phyloP scores from a whole-genome alignment of 2,113 vertebrate species.

The Motacilla tschutschensis region DNA sequence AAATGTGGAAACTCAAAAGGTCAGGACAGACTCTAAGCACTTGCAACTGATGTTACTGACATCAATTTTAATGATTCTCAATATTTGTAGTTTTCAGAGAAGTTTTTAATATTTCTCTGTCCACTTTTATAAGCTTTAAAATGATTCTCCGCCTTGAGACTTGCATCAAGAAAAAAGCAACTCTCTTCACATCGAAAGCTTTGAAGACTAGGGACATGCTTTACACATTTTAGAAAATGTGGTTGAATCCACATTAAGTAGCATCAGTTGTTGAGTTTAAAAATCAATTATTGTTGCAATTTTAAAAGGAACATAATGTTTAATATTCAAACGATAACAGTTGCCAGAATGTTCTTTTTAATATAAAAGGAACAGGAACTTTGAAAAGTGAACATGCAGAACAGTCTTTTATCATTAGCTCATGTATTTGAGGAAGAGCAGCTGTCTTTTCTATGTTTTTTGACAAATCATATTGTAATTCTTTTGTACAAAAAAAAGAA shows the following conservation, averaged over 20 bases:
- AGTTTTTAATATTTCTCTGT: slow-evolving; percentile 80
- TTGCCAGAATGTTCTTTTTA: slow-evolving; percentile 79
- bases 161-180: slow-evolving; percentile 76
- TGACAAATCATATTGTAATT: slow-evolving; percentile 89
- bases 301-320: slow-evolving; percentile 76
- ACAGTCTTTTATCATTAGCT: slow-evolving; percentile 83
- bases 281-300: slow-evolving; percentile 68
- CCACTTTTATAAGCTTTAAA: slow-evolving; percentile 84
- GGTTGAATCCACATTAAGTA: slow-evolving; percentile 59
- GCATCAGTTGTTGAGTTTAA: slow-evolving; percentile 75
- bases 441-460: slow-evolving; percentile 89
- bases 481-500: slow-evolving; percentile 87
- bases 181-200: slow-evolving; percentile 74
- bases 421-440: slow-evolving; percentile 85
- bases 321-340: slow-evolving; percentile 71
- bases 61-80: slow-evolving; percentile 77
- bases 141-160: slow-evolving; percentile 78
- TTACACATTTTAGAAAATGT: slow-evolving; percentile 64
- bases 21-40: slow-evolving; percentile 72
- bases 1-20: slow-evolving; percentile 71
- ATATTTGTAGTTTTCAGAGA: slow-evolving; percentile 80
- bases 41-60: slow-evolving; percentile 75
- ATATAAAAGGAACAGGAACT: slow-evolving; percentile 75
- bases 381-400: slow-evolving; percentile 73
- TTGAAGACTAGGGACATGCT: slow-evolving; percentile 70